These are phyloP conservation scores for Bombus confusus DNA, from an alignment of 1,140 invertebrate genomes.

Conservation along the genomic window DNA sequence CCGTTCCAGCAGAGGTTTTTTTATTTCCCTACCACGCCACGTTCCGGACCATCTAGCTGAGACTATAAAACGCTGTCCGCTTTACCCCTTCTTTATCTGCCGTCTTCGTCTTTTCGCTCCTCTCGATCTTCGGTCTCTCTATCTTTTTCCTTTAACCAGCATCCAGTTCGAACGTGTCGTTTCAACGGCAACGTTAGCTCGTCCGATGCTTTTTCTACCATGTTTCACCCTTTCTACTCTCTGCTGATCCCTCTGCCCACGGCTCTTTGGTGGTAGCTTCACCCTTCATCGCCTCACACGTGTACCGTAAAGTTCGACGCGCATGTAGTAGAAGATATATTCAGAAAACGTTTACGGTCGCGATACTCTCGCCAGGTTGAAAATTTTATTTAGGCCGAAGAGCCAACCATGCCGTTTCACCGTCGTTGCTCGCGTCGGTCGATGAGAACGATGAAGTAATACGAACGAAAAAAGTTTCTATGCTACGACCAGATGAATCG, in stretches of 20 bases:
- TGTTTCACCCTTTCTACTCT: not conserved
- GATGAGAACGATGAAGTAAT: not conserved
- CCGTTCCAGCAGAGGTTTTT: slow-evolving; percentile 61
- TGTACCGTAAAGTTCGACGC: slow-evolving; percentile 75
- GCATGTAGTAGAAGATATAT: slow-evolving; percentile 74
- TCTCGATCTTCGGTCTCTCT: not conserved
- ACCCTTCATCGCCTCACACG: slow-evolving; percentile 69
- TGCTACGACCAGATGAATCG: not conserved
- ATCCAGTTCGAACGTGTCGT: slow-evolving; percentile 71
- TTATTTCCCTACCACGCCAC: slow-evolving; percentile 72
- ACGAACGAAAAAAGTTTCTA: not conserved
- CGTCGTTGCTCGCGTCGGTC: not conserved
- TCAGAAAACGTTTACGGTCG: slow-evolving; percentile 69
- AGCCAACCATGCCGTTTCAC: not conserved
- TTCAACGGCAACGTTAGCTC: slow-evolving; percentile 70
- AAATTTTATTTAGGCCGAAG: slow-evolving; percentile 68
- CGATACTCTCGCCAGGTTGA: slow-evolving; percentile 55
- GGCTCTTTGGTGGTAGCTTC: slow-evolving; percentile 42
- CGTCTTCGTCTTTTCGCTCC: slow-evolving; percentile 2
- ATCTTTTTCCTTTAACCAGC: slow-evolving; percentile 16
- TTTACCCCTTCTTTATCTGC: slow-evolving; percentile 29
- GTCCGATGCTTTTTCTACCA: slow-evolving; percentile 41
- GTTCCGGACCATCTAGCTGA: slow-evolving; percentile 75
- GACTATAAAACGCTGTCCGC: slow-evolving; percentile 76
- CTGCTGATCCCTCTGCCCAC: not conserved